Evolutionary conservation across 2,888 invertebrate species (phyloP).

Genomic region (Andrena camellia): DNA sequence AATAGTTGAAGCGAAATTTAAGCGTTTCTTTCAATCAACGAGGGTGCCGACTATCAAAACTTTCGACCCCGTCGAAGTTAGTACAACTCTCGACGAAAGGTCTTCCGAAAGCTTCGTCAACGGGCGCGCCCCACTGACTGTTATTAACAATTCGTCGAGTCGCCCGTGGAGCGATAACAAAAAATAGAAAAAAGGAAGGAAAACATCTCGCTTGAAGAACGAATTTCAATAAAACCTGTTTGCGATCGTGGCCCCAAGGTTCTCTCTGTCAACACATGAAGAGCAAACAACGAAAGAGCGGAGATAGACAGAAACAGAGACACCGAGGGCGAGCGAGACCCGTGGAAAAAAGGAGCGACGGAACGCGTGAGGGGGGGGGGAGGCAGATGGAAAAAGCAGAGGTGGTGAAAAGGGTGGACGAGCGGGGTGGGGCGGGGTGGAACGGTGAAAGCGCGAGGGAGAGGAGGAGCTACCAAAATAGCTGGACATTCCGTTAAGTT

Average conservation of each 20-base stretch:
- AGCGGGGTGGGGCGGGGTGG: neutral
- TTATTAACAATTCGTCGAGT: slow-evolving; percentile 7
- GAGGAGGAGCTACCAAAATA: slow-evolving; percentile 69
- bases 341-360: slow-evolving; percentile 4
- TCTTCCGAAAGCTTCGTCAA: neutral
- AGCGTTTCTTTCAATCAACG: too few species aligned
- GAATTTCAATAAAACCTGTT: slow-evolving; percentile 55
- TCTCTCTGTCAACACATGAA: slow-evolving; percentile 39
- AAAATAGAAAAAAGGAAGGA: neutral
- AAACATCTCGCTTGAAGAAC: slow-evolving; percentile 14
- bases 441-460: slow-evolving; percentile 1
- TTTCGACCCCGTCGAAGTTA: neutral
- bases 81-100: neutral
- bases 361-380: slow-evolving; percentile 6
- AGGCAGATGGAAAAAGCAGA: neutral
- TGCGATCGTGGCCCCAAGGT: slow-evolving; percentile 36
- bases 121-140: neutral
- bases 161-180: neutral
- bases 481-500: slow-evolving; percentile 76
- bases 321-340: slow-evolving; percentile 10
- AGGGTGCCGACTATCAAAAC: neutral
- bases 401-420: neutral
- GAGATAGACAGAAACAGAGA: slow-evolving; percentile 15
- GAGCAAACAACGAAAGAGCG: slow-evolving; percentile 47
- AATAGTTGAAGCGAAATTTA: too few species aligned